Percentiles rank a stretch among this genome's conserved stretches.
phyloP scores from a whole-genome alignment of 2,113 vertebrate species.

The Oxygymnocypris stewartii region DNA sequence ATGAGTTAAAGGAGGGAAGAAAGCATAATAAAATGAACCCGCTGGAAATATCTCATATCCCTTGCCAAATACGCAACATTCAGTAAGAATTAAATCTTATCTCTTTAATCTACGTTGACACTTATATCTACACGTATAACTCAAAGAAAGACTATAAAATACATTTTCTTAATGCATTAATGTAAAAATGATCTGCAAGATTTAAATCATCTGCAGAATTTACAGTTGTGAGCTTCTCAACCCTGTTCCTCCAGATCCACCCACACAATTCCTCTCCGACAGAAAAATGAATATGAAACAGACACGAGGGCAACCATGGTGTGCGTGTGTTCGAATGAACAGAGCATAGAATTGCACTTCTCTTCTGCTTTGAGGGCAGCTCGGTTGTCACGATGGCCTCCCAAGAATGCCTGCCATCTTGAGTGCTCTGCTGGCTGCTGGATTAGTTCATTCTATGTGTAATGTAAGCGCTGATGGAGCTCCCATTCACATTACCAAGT shows the following conservation, averaged over 20 bases:
- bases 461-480: constrained; percentile 12
- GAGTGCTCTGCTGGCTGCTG: constrained; percentile 9
- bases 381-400: background rate
- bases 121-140: constrained; percentile 29
- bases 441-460: constrained; percentile 19
- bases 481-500: constrained; percentile 7
- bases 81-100: background rate
- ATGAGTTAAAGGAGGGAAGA: constrained; percentile 11
- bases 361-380: background rate
- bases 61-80: constrained; percentile 34
- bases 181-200: constrained; percentile 22
- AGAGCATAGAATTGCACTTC: background rate
- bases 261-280: constrained; percentile 28
- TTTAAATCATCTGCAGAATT: background rate
- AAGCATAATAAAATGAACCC: constrained; percentile 9
- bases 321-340: constrained; percentile 1
- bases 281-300: constrained; percentile 29
- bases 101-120: constrained; percentile 4
- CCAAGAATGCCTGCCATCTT: constrained; percentile 25
- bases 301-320: background rate
- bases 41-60: constrained; percentile 34
- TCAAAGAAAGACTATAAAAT: constrained; percentile 12
- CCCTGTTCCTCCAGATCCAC: constrained; percentile 19
- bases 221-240: constrained; percentile 18
- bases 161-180: constrained; percentile 13